Evolutionary conservation across 37 sponge, comb jelly and placozoan genomes (phyloP), one percentile per base, ranked within the genome.

Genomic region (Chondrilla cf. caribensis): DNA sequence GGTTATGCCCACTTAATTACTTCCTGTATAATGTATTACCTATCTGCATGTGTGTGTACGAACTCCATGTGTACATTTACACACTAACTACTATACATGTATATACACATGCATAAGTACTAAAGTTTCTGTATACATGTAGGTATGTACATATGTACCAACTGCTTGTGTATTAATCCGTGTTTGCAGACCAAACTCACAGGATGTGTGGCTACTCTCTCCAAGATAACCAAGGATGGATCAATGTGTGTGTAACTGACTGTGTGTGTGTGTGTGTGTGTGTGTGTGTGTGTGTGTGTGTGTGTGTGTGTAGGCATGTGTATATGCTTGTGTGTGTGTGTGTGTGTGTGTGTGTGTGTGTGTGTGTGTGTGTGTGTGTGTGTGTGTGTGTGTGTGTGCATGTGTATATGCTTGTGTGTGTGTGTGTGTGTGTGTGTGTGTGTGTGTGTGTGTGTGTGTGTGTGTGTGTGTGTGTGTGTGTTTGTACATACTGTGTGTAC

Each of bases 301-400:
- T 29, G 33, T 24, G 22, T 24, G 11, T 66, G n/a, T 22, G 33
- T 18, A n/a, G 11, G 14, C 11, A 35, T 21, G 75, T 72, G 17
- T 21, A 24, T 76, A 38, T 76, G 77, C 38, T 3, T 76, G 43
- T 37, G 2, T 76, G 77, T 76, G 43, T 38, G 76, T 72, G 38
- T 28, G 76, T 72, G 38, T 72, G 76, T 72, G 38, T 40, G 44
- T 72, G 38, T 76, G 77, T 76, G 43, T 76, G 1, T 1, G 43
- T 38, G 28, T 38, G 42, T 38, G 25, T 18, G 43, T 67, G 33
- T 4, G 29, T 67, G 33, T 29, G 33, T 6, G 4, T 4, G 4
- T 67, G 33, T 67, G 32, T 39, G 35, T 2, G 32, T 67, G 33
- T 17, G 35, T n/a, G n/a, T n/a, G n/a, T n/a, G 2, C 68, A 29